Base-by-base conservation (phyloP, 1,140 invertebrate species). In the Neodiprion fabricii region DNA sequence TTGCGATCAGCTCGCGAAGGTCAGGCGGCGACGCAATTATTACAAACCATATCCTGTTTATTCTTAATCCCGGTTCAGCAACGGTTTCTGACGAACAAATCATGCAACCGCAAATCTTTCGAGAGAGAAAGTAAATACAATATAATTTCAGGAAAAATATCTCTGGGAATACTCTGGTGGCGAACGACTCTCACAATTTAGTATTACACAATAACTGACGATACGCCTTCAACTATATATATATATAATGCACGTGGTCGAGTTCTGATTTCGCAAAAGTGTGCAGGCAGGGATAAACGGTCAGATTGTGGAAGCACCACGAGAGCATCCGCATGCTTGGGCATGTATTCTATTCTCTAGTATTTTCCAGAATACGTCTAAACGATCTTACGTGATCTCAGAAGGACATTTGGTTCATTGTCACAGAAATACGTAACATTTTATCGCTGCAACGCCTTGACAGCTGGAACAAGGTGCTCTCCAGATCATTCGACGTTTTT, bases 391-490 rank as follows among this genome's bases (percentile, higher is more conserved):
- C 28, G 28, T 17, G 11, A 61, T 14, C n/a, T 17, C 7, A 14
- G 53, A 61, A 61, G 53, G 53, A 61, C 53, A 61, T 61, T 61
- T 61, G n/a, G n/a, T 61, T 61, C 53, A 40, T 40, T 40, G 28
- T 40, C 28, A 40, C 2, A 40, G 28, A 40, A 40, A 40, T 5
- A 40, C 28, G 28, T 40, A 2, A 5, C 28, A 40, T 40, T 21
- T 21, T 21, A 21, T 21, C 17, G 17, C 17, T 21, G 17, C 17
- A 21, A 21, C 17, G 17, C 28, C 28, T 40, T 40, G 28, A 40
- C 1, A 40, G 28, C 28, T 40, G 2, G 28, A 40, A 40, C 28
- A 40, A 40, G 28, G 28, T 40, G 28, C 28, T 40, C 28, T 40
- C 28, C 28, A 5, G 28, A 40, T 40, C 28, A 40, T 40, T 40